Evolutionary conservation across 2,797 vertebrate genomes (phyloP).

Genomic region (Lacerta viridis): DNA sequence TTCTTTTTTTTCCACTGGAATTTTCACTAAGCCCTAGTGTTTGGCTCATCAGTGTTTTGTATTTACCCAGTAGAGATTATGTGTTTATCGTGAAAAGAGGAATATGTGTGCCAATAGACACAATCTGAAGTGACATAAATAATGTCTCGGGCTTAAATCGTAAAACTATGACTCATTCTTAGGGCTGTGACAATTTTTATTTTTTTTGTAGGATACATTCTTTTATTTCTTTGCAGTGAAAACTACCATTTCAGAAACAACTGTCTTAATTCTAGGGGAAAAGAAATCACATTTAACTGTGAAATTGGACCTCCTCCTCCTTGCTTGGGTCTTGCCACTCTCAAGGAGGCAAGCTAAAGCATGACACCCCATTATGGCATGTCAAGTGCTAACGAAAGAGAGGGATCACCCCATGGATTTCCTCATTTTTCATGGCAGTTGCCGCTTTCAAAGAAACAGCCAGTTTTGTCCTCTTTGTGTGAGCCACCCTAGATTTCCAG

Average conservation of each 20-base stretch:
- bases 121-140: not conserved
- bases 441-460: not conserved
- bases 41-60: slow-evolving; percentile 26
- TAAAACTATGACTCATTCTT: not conserved
- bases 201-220: not conserved
- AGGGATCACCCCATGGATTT: not conserved
- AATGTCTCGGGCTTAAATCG: not conserved
- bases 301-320: not conserved
- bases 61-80: not conserved
- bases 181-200: not conserved
- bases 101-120: not conserved
- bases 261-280: not conserved
- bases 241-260: not conserved
- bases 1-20: not conserved
- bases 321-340: not conserved
- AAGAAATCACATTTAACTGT: not conserved
- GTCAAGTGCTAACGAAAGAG: no score
- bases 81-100: slow-evolving; percentile 32
- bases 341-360: not conserved
- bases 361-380: not conserved
- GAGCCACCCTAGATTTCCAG: not conserved
- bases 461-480: not conserved
- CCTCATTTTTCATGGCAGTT: not conserved
- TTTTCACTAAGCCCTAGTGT: not conserved
- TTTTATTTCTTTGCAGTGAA: not conserved